Base-by-base conservation (phyloP, 2,113 vertebrate species). In the Struthio camelus region DNA sequence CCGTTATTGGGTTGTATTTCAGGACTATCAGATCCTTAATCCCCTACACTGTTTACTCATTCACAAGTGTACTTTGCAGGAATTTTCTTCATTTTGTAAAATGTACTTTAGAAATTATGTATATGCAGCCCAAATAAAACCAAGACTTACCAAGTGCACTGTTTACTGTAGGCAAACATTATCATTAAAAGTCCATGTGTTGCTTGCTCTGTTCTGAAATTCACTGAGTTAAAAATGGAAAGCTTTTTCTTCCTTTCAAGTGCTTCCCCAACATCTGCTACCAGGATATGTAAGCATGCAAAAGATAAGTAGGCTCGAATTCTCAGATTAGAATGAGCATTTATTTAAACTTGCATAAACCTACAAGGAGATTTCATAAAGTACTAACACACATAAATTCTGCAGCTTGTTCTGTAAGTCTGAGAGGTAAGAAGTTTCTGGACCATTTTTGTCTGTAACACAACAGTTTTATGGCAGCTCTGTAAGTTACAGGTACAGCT, bases 121-220 rank as follows among this genome's bases (percentile, higher is more conserved):
- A 70, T 86, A 82, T 93, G 64, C 76, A 90, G 20, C 76, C 67
- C 84, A 90, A 87, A 86, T 90, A 78, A 89, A 88, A 76, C 64
- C 69, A 84, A 67, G 71, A 90, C 50, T 90, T 94, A 85, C 66
- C 32, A 73, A 83, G 59, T 76, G 46, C 51, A 34, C 44, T 80
- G 83, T 95, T 91, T 91, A 93, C 89, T 72, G 67, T 64, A 69
- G 56, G 67, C 87, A 95, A 93, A 93, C 44, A 89, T 87, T 95
- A 94, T 89, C 90, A 93, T 62, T 92, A 75, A 76, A 92, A 93
- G 78, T 72, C 70, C 87, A 87, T 91, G 84, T 94, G 81, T 73
- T 1, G 9, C 54, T 95, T 82, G 48, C 54, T 93, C 53, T 83
- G 85, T 72, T 85, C 51, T 62, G 66, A 94, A 96, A 95, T 61